phyloP scores from a whole-genome alignment of 2,888 invertebrate genomes.

The Noctua pronuba region DNA sequence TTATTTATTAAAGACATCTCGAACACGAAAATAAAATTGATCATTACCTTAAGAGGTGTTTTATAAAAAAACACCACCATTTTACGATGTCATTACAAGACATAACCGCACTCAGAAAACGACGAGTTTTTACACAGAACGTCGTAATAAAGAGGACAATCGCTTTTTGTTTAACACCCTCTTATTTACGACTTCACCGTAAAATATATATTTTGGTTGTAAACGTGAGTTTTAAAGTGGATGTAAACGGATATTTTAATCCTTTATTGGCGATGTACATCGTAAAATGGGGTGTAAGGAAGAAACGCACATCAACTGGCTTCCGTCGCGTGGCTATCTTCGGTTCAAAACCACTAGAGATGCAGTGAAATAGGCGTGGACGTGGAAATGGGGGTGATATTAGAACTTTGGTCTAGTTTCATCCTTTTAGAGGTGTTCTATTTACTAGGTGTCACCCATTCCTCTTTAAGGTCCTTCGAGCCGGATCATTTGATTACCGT shows the following conservation, averaged over 20 bases:
- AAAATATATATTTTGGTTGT: constrained; percentile 65
- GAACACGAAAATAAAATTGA: neutral
- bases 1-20: neutral
- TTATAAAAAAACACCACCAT: constrained; percentile 16
- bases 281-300: constrained; percentile 31
- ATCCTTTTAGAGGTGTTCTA: neutral
- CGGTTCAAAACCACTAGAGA: neutral
- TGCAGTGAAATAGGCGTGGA: neutral
- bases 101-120: constrained; percentile 64
- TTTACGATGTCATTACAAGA: constrained; percentile 68
- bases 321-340: constrained; percentile 3
- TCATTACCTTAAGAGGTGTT: constrained; percentile 2
- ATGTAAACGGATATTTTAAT: constrained; percentile 62
- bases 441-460: no score
- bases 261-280: constrained; percentile 30
- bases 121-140: constrained; percentile 60
- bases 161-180: constrained; percentile 68
- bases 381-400: neutral
- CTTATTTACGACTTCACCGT: constrained; percentile 67
- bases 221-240: constrained; percentile 61
- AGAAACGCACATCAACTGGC: neutral
- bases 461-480: no score
- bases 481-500: no score
- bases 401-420: neutral
- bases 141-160: constrained; percentile 72